Base-by-base conservation (phyloP, 2,797 vertebrate species). In the Pelobates cultripes region DNA sequence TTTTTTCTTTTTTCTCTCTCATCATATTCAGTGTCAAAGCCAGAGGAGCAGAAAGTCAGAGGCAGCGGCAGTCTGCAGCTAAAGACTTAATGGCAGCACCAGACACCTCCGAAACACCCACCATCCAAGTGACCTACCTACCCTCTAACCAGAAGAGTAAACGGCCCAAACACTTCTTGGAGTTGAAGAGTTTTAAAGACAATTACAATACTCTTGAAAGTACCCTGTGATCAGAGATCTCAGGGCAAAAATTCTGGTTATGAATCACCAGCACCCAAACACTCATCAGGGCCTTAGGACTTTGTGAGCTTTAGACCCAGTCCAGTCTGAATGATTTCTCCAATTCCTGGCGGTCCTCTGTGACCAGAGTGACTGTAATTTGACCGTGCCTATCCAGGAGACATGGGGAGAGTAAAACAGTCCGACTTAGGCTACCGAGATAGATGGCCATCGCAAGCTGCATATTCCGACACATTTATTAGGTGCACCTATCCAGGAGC, bases 151-250 rank as follows among this genome's bases (percentile, higher is more conserved):
- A 97, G 91, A 95, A 96, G 89, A 98, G 94, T 92, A 99, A 98
- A 90, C 94, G 95, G 79, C 93, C 97, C 88, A 96, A 98, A 85
- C 94, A 97, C 89, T 97, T 99, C 86, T 91, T 99, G 79, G 97
- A 99, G 89, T 92, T 99, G 80, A 99, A 99, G 91, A 99, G 95
- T 91, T 98, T 99, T 85, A 99, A 99, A 88, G 98, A 99, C 91
- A 99, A 98, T 90, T 98, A 99, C 88, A 98, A 99, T 89, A 99
- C 97, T 0, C 85, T 99, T 89, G 97, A 99, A 88, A 99, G 97
- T 84, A 96, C 96, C 0, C 91, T 97, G 89, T 98, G 89, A 94
- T 0, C n/a, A 3, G 61, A 60, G 57, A 60, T 12, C 1, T 14
- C 61, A n/a, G 2, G 17, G 55, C 55, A 28, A 2, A n/a, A 40